Percentiles rank a stretch among this genome's conserved stretches.
phyloP scores from a whole-genome alignment of 1,140 invertebrate species.

The Rhysida immarginata region DNA sequence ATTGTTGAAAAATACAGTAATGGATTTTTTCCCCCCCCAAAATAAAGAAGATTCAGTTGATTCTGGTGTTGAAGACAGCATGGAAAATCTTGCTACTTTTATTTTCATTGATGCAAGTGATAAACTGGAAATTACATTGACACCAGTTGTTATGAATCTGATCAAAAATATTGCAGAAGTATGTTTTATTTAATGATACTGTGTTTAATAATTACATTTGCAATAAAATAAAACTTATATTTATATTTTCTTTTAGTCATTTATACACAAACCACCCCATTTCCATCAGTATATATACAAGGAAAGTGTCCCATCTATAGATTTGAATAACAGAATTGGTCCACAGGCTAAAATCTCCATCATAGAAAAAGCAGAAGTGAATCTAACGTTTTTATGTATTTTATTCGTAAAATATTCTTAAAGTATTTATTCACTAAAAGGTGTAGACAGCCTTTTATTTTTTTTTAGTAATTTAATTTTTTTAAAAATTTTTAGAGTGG shows the following conservation, averaged over 20 bases:
- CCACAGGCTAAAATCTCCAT: constrained; percentile 1
- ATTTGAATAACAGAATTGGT: not conserved
- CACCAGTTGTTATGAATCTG: constrained; percentile 40
- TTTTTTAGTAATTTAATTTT: not conserved
- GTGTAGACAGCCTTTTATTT: too few species aligned
- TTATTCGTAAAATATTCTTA: too few species aligned
- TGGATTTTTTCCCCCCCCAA: too few species aligned
- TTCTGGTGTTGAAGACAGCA: constrained; percentile 29
- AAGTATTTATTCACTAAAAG: too few species aligned
- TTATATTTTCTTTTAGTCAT: not conserved
- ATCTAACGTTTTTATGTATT: not conserved
- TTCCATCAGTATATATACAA: not conserved
- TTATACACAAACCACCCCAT: not conserved
- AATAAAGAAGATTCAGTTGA: constrained; percentile 25
- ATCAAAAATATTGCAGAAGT: constrained; percentile 39
- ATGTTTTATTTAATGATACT: not conserved
- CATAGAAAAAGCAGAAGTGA: not conserved
- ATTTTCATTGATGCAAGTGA: constrained; percentile 49
- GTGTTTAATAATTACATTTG: too few species aligned
- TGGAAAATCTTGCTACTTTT: constrained; percentile 43
- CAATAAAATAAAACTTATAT: too few species aligned
- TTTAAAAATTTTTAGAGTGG: not conserved
- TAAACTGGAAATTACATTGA: constrained; percentile 50
- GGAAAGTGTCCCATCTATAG: not conserved
- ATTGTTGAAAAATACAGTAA: too few species aligned